A percentile compares a stretch with the other conserved stretches of the same genome.
Conservation (phyloP, 1,140 invertebrate species). For the Drosophila prosaltans region DNA sequence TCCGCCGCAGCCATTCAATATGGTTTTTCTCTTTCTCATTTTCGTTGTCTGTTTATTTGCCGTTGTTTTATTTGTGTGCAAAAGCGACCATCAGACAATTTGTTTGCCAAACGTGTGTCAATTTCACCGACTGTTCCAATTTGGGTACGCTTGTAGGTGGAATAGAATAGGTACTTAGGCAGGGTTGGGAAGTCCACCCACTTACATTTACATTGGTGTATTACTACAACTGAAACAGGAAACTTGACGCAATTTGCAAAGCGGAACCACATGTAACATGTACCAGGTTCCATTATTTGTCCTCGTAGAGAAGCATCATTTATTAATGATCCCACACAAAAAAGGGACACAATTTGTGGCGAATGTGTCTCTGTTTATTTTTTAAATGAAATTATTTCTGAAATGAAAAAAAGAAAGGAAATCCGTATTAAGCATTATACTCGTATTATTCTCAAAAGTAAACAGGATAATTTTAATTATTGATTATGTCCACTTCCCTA, state of each 20-base stretch:
- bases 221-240: constrained; percentile 2
- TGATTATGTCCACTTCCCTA: too few relatives aligned
- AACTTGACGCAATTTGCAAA: background rate
- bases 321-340: background rate
- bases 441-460: too few relatives aligned
- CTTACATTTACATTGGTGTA: background rate
- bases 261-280: background rate
- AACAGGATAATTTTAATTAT: too few relatives aligned
- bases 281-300: background rate
- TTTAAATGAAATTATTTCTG: too few relatives aligned
- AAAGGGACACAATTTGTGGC: background rate
- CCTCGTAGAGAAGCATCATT: background rate
- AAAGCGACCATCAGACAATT: constrained; percentile 13
- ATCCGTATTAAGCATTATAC: too few relatives aligned
- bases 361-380: too few relatives aligned
- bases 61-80: constrained; percentile 11
- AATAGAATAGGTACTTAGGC: constrained; percentile 33
- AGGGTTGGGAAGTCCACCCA: constrained; percentile 25
- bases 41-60: background rate
- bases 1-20: constrained; percentile 24
- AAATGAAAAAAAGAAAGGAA: too few relatives aligned
- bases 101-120: constrained; percentile 52
- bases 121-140: constrained; percentile 47
- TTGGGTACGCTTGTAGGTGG: constrained; percentile 3
- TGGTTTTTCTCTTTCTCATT: constrained; percentile 15